These are phyloP conservation scores for Diadegma fenestrale DNA, from an alignment of 2,888 invertebrate genomes.

Conservation along the genomic window DNA sequence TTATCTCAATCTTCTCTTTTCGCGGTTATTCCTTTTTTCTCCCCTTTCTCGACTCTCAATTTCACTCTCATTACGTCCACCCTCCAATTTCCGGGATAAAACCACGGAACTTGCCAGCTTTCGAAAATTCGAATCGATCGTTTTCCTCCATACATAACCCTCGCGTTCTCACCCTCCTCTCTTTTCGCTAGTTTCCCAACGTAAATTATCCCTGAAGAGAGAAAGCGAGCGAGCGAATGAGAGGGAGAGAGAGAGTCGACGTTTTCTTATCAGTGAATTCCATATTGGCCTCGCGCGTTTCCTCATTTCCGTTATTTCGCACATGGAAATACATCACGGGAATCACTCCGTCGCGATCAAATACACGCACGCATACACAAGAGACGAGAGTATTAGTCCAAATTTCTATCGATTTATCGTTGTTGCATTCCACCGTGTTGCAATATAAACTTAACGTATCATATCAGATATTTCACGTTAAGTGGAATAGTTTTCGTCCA, in stretches of 20 bases:
- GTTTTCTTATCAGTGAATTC: slow-evolving; percentile 74
- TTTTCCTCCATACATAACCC: neutral
- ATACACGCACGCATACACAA: slow-evolving; percentile 51
- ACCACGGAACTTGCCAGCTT: slow-evolving; percentile 55
- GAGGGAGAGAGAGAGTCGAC: slow-evolving; percentile 57
- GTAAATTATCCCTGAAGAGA: slow-evolving; percentile 73
- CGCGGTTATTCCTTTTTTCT: slow-evolving; percentile 8
- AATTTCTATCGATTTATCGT: slow-evolving; percentile 75
- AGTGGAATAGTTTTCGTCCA: slow-evolving; percentile 7
- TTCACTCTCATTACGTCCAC: slow-evolving; percentile 38
- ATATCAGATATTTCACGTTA: neutral
- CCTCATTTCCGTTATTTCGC: slow-evolving; percentile 46
- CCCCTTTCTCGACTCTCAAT: neutral
- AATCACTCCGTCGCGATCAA: slow-evolving; percentile 38
- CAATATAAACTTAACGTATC: slow-evolving; percentile 1
- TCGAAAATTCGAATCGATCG: slow-evolving; percentile 60
- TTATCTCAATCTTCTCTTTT: slow-evolving; percentile 17
- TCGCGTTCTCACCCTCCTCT: slow-evolving; percentile 30
- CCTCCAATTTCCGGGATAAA: slow-evolving; percentile 38
- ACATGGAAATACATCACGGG: slow-evolving; percentile 55
- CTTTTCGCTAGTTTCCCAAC: slow-evolving; percentile 50
- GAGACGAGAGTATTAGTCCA: slow-evolving; percentile 37
- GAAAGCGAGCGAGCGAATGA: neutral
- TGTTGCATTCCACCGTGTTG: slow-evolving; percentile 57
- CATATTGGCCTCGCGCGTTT: slow-evolving; percentile 67